These are phyloP conservation scores for Pimpla rufipes DNA, from an alignment of 2,888 invertebrate species.

Conservation along the genomic window DNA sequence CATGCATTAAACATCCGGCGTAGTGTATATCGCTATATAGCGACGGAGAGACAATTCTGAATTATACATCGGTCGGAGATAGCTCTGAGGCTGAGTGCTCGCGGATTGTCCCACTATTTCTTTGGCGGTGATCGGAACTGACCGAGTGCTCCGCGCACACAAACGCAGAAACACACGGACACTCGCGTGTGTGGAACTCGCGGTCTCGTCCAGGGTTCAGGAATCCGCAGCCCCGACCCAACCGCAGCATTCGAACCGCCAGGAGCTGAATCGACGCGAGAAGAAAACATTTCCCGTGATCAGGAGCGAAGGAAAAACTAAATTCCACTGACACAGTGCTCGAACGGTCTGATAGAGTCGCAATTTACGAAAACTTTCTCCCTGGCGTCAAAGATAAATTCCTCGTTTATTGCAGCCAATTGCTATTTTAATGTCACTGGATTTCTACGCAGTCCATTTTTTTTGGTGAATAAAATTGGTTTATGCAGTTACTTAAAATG, in stretches of 20 bases:
- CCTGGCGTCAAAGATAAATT: background rate
- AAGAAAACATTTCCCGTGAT: slow-evolving; percentile 10
- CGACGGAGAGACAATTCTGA: slow-evolving; percentile 79
- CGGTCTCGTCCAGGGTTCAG: slow-evolving; percentile 23
- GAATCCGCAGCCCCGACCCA: slow-evolving; percentile 27
- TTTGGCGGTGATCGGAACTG: slow-evolving; percentile 77
- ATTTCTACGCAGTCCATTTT: too few relatives aligned
- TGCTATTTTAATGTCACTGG: too few relatives aligned
- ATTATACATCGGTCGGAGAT: slow-evolving; percentile 81
- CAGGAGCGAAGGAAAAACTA: slow-evolving; percentile 32
- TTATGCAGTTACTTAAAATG: too few relatives aligned
- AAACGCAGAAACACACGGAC: background rate
- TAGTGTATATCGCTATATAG: slow-evolving; percentile 65
- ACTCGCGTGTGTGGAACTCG: slow-evolving; percentile 10
- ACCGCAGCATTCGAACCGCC: slow-evolving; percentile 21
- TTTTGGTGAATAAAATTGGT: too few relatives aligned
- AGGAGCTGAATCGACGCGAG: slow-evolving; percentile 24
- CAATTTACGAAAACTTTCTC: slow-evolving; percentile 21
- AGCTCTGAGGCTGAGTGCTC: slow-evolving; percentile 74
- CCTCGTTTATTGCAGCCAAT: background rate
- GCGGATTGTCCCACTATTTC: slow-evolving; percentile 80
- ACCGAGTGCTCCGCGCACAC: slow-evolving; percentile 58
- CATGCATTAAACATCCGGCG: slow-evolving; percentile 83
- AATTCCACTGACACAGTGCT: slow-evolving; percentile 58
- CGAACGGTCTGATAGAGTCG: slow-evolving; percentile 17